These are phyloP conservation scores for Brachyalestes nurse DNA, from an alignment of 2,797 vertebrate genomes.

Conservation along the genomic window DNA sequence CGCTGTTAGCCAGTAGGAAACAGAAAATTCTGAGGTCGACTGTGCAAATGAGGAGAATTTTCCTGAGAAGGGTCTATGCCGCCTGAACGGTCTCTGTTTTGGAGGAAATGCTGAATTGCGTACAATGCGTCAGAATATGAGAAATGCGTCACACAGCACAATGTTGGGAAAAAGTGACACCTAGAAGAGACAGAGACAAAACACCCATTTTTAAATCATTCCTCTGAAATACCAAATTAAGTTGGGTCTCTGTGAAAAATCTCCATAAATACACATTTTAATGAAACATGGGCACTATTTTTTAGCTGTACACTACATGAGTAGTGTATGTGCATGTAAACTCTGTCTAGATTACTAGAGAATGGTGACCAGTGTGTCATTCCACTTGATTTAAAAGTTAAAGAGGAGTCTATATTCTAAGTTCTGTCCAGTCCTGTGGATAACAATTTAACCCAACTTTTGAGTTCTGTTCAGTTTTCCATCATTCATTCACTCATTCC, in stretches of 20 bases:
- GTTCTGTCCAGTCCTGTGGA: neutral
- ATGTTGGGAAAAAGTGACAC: conserved; percentile 69
- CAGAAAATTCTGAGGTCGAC: conserved; percentile 76
- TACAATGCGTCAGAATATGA: conserved; percentile 65
- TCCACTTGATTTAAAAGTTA: neutral
- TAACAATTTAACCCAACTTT: neutral
- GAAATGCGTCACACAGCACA: conserved; percentile 62
- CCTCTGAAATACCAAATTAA: neutral
- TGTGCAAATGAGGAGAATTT: conserved; percentile 80
- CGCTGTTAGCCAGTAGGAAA: conserved; percentile 81
- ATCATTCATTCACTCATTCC: conserved; percentile 21
- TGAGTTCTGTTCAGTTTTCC: neutral
- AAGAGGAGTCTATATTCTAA: no score
- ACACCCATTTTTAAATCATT: neutral
- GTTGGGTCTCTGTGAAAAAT: neutral
- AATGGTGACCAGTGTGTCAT: neutral
- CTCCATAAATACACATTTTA: neutral
- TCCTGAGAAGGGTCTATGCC: conserved; percentile 80
- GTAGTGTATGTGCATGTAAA: no score
- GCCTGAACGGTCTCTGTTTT: conserved; percentile 77
- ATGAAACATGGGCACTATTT: no score
- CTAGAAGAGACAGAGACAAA: conserved; percentile 59
- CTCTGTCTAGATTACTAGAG: neutral
- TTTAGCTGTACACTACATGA: no score
- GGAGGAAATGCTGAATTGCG: conserved; percentile 75